A percentile compares a stretch with the other conserved stretches of the same genome.
Evolutionary conservation across 92 coral and sea anemone genomes (phyloP).

Genomic region (Porites cylindrica): DNA sequence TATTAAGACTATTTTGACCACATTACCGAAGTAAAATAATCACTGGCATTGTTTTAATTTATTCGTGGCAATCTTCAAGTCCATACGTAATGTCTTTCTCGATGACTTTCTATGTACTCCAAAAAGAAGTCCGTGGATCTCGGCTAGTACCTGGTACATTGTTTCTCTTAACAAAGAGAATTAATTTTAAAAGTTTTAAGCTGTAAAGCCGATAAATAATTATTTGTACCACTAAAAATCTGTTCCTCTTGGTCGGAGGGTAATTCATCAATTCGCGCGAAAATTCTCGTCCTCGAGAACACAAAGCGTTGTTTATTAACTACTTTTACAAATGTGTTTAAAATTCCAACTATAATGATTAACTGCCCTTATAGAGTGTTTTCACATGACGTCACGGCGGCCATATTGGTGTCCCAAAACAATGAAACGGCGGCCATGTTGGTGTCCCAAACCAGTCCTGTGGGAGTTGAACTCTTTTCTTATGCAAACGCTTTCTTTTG

Average conservation of each 20-base stretch:
- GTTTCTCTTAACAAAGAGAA: slow-evolving; percentile 20
- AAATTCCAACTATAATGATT: slow-evolving; percentile 22
- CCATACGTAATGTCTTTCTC: too few species aligned
- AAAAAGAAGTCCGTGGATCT: neutral
- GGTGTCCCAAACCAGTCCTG: too few species aligned
- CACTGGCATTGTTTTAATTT: neutral
- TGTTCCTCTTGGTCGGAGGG: slow-evolving; percentile 11
- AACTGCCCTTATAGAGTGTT: neutral
- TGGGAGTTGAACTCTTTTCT: too few species aligned
- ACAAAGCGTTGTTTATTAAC: neutral
- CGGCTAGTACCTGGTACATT: neutral
- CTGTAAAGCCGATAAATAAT: slow-evolving; percentile 5
- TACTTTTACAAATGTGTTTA: slow-evolving; percentile 29
- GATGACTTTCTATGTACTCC: neutral
- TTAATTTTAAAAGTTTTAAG: neutral
- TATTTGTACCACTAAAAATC: slow-evolving; percentile 21
- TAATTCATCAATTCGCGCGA: slow-evolving; percentile 4
- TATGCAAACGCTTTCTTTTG: too few species aligned
- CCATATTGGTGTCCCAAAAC: too few species aligned
- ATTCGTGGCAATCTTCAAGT: neutral
- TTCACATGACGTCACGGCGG: too few species aligned
- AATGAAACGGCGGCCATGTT: too few species aligned
- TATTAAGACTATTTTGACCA: neutral
- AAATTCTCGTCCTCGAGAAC: neutral
- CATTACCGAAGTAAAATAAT: neutral